Evolutionary conservation across 2,113 vertebrate genomes (phyloP).

Genomic region (Syngnathus scovelli): DNA sequence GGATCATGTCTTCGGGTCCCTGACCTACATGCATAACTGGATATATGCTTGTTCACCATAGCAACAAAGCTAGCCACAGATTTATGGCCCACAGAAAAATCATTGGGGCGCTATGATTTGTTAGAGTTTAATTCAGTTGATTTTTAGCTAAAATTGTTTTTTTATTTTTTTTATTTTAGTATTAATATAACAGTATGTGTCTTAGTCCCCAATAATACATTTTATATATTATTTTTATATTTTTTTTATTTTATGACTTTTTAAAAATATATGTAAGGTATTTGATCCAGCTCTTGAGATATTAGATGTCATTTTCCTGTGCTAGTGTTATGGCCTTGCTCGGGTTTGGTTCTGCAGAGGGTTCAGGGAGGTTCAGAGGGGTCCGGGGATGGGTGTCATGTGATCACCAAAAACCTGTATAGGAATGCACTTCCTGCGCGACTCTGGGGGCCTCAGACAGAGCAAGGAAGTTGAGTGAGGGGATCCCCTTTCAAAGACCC

Average conservation of each 20-base stretch:
- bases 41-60: not conserved
- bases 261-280: not conserved
- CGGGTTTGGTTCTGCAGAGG: not conserved
- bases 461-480: conserved; percentile 47
- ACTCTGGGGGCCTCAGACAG: conserved; percentile 54
- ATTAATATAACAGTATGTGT: too few species aligned
- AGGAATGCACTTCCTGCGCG: conserved; percentile 66
- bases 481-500: conserved; percentile 64
- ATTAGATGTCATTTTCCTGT: not conserved
- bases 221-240: too few species aligned
- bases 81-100: not conserved
- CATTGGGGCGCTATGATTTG: not conserved
- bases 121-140: not conserved
- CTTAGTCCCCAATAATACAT: too few species aligned
- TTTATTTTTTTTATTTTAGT: not conserved
- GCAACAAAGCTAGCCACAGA: not conserved
- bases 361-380: conserved; percentile 1
- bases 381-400: conserved; percentile 48
- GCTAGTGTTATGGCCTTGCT: too few species aligned
- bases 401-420: conserved; percentile 49
- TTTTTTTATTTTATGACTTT: too few species aligned
- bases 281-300: not conserved
- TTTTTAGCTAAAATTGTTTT: not conserved
- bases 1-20: not conserved
- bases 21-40: not conserved